phyloP scores from a whole-genome alignment of 2,888 invertebrate species.

The Nyleta sp. region DNA sequence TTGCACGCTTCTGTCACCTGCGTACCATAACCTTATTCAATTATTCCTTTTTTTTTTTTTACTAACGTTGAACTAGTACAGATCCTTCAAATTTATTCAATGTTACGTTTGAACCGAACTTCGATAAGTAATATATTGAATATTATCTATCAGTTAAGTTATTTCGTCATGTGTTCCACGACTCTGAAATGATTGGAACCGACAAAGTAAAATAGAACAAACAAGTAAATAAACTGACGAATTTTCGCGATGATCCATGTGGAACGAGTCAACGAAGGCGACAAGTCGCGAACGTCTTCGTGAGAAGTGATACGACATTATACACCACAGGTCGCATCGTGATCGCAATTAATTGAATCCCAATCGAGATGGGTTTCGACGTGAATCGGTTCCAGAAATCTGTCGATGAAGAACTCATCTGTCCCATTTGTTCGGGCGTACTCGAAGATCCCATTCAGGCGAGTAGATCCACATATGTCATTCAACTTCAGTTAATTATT shows the following conservation, averaged over 20 bases:
- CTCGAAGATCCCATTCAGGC: conserved; percentile 98
- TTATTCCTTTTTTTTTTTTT: no score
- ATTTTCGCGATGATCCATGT: conserved; percentile 38
- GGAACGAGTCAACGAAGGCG: conserved; percentile 9
- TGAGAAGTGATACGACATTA: not conserved
- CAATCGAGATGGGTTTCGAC: conserved; percentile 98
- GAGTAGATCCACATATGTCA: no score
- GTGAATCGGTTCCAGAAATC: conserved; percentile 96
- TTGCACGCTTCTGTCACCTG: no score
- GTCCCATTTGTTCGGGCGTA: conserved; percentile 98
- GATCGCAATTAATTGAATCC: not conserved
- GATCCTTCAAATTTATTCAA: no score
- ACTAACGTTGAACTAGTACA: no score
- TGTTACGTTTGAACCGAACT: not conserved
- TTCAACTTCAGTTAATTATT: no score
- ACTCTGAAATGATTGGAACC: not conserved
- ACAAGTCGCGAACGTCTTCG: not conserved
- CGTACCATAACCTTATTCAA: no score
- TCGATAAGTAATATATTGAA: no score
- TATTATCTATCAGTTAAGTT: not conserved
- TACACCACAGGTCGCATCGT: not conserved
- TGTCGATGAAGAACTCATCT: conserved; percentile 98
- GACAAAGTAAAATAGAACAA: conserved; percentile 7
- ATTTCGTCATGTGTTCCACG: not conserved
- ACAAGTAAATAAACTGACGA: not conserved